A percentile compares a stretch with the other conserved stretches of the same genome.
phyloP scores from a whole-genome alignment of 2,888 invertebrate genomes.

The Choreutis nemorana region DNA sequence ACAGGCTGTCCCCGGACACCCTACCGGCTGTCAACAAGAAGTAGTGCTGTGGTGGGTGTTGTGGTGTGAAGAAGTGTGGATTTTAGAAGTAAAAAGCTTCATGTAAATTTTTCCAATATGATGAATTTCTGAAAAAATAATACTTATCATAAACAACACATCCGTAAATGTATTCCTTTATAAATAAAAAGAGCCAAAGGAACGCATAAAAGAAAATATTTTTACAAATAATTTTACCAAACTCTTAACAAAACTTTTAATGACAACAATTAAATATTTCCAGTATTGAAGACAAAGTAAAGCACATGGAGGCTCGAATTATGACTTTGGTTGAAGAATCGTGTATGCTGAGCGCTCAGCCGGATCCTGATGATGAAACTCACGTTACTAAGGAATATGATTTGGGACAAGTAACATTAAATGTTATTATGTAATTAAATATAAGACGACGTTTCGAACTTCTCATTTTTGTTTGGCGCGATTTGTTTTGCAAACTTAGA shows the following conservation, averaged over 20 bases:
- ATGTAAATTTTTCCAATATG: no score
- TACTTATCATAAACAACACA: no score
- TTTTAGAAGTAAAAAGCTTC: no score
- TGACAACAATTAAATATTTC: conserved; percentile 11
- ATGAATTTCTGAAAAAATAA: no score
- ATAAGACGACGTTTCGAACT: no score
- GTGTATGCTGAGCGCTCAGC: conserved; percentile 61
- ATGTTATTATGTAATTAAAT: conserved; percentile 1
- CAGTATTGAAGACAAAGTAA: conserved; percentile 92
- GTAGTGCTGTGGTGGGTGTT: no score
- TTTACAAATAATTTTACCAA: not conserved
- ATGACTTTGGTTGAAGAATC: conserved; percentile 92
- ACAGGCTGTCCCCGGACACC: no score
- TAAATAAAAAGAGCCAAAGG: not conserved
- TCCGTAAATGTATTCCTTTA: no score
- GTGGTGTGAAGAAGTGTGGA: no score
- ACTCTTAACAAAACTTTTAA: not conserved
- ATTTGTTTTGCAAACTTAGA: not conserved
- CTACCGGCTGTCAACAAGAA: no score
- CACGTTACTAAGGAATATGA: conserved; percentile 33
- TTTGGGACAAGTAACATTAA: conserved; percentile 30
- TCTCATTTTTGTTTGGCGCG: no score
- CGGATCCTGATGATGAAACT: conserved; percentile 35
- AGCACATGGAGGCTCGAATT: conserved; percentile 87
- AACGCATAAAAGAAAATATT: not conserved